phyloP scores from a whole-genome alignment of 2,888 invertebrate species.

The Melieria crassipennis region DNA sequence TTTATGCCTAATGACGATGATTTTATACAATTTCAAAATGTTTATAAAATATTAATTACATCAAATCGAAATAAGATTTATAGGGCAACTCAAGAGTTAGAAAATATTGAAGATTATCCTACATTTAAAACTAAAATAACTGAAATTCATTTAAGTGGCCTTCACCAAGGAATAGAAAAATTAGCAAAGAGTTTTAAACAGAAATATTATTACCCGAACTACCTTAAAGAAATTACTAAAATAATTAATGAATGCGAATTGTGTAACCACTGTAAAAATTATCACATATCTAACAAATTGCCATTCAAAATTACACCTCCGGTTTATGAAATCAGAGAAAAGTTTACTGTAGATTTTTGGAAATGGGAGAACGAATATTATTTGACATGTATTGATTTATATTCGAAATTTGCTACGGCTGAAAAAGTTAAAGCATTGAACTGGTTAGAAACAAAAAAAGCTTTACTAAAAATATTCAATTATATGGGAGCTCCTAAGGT shows the following conservation, averaged over 20 bases:
- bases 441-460: slow-evolving; percentile 33
- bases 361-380: slow-evolving; percentile 32
- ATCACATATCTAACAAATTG: slow-evolving; percentile 27
- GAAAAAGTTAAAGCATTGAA: slow-evolving; percentile 30
- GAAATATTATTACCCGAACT: too few relatives aligned
- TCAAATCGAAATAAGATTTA: slow-evolving; percentile 9
- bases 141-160: slow-evolving; percentile 25
- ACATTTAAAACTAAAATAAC: slow-evolving; percentile 20
- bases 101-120: slow-evolving; percentile 26
- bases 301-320: slow-evolving; percentile 32
- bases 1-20: slow-evolving; percentile 8
- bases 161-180: slow-evolving; percentile 34
- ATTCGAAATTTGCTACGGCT: slow-evolving; percentile 35
- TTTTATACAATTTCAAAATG: slow-evolving; percentile 17
- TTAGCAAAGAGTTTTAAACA: slow-evolving; percentile 8
- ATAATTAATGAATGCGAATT: slow-evolving; percentile 37
- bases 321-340: slow-evolving; percentile 29
- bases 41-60: slow-evolving; percentile 6
- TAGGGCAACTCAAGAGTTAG: slow-evolving; percentile 21
- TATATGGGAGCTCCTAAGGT: slow-evolving; percentile 27
- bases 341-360: slow-evolving; percentile 36
- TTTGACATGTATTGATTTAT: slow-evolving; percentile 36
- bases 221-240: slow-evolving; percentile 30
- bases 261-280: slow-evolving; percentile 34
- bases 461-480: slow-evolving; percentile 30